phyloP scores from a whole-genome alignment of 1,140 invertebrate genomes.

The Drosophila miranda region DNA sequence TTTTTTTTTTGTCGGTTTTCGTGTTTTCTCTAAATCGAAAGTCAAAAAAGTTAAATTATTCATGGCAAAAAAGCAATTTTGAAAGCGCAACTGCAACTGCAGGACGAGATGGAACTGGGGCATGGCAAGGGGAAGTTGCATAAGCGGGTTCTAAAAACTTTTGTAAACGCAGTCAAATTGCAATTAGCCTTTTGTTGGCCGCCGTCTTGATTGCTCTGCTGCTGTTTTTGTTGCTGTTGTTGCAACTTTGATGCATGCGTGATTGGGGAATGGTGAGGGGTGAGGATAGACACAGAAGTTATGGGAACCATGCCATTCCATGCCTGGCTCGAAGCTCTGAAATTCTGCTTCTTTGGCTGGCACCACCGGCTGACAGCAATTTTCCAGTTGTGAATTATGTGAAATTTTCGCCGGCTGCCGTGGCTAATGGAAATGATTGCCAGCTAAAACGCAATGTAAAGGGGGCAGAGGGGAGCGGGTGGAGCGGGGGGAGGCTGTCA shows the following conservation, averaged over 20 bases:
- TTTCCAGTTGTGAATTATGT: constrained; percentile 81
- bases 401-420: constrained; percentile 71
- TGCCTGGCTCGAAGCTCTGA: constrained; percentile 46
- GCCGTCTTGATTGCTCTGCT: constrained; percentile 53
- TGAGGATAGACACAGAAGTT: background rate
- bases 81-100: constrained; percentile 45
- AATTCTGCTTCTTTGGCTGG: constrained; percentile 31
- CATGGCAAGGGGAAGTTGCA: too few relatives aligned
- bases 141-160: constrained; percentile 35
- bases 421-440: constrained; percentile 79
- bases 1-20: constrained; percentile 42
- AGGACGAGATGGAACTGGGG: background rate
- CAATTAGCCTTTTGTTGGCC: constrained; percentile 78
- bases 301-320: constrained; percentile 36
- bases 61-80: constrained; percentile 78
- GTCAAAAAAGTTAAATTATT: constrained; percentile 80
- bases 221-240: constrained; percentile 25
- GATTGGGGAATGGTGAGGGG: constrained; percentile 16
- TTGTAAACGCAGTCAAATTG: constrained; percentile 78
- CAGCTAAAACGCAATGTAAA: constrained; percentile 71
- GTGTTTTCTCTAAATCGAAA: constrained; percentile 74
- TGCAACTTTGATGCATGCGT: constrained; percentile 77
- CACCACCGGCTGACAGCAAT: constrained; percentile 67
- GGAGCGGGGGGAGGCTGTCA: constrained; percentile 49
- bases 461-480: constrained; percentile 11